Evolutionary conservation across 2,888 invertebrate species (phyloP), one percentile per base, ranked within the genome.

Genomic region (Catocala nupta): DNA sequence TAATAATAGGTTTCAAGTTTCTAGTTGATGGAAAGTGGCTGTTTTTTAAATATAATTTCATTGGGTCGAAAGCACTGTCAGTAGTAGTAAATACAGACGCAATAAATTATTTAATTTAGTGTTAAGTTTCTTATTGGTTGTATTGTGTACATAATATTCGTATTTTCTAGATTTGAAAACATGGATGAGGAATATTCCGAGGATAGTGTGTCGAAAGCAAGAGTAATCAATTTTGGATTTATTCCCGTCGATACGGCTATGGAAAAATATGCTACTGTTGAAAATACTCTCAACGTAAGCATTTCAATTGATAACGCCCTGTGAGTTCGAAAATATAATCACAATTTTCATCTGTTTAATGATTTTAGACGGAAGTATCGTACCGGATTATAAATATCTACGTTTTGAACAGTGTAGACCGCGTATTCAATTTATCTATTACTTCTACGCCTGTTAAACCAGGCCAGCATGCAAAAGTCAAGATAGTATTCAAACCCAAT

Each of bases 331-430:
- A 25, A 25, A 25, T 16, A 3, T 25, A 25, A 25, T 13, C 8
- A 52, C 12, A 8, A 39, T 8, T 39, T 39, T 39, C 6, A 12
- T 5, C 5, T 3, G 11, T 10, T 42, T 16, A 33, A 36, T 58
- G 5, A 45, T 88, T 88, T 47, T 84, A 92, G 92, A 84, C 74
- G 63, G 48, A 55, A 2, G 56, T 88, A 1, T 85, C 88, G 0
- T 93, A 92, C 69, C 84, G 90, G 33, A 83, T 91, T 2, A 90
- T 92, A 0, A 75, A 86, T 12, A 79, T 90, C 65, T 90, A 94
- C 67, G 78, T 88, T 45, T 63, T 91, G 54, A 90, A 92, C 65
- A 91, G 68, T 33, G 82, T 93, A n/a, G 93, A 94, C 65, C 86
- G 84, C 39, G 91, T 91, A 6, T 94, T 92, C 66, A 87, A 88